Evolutionary conservation across 2,797 vertebrate species (phyloP).

Genomic region (Netta rufina): DNA sequence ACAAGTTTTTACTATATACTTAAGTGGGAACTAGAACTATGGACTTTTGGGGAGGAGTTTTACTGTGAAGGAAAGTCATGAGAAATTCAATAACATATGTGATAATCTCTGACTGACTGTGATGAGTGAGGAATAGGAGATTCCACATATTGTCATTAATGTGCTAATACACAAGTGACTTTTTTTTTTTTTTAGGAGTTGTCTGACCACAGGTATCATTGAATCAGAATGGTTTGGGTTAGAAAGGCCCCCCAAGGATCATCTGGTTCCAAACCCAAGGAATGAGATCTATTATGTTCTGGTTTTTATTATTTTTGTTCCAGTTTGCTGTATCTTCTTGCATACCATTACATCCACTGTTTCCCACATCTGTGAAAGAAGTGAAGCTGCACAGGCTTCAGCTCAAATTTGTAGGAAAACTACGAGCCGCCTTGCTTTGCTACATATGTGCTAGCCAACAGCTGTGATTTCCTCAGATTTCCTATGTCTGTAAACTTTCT

Average conservation of each 20-base stretch:
- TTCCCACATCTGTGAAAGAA: background rate
- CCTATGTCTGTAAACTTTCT: background rate
- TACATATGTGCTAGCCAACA: background rate
- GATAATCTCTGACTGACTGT: background rate
- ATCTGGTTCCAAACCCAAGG: background rate
- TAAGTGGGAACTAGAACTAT: background rate
- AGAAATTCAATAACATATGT: background rate
- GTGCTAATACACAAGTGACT: background rate
- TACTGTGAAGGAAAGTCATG: background rate
- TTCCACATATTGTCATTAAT: background rate
- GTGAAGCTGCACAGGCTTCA: background rate
- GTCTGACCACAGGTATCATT: background rate
- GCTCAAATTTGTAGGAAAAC: background rate
- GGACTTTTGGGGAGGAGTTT: background rate
- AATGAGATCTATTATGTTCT: background rate
- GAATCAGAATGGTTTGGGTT: too few relatives aligned
- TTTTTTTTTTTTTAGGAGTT: background rate
- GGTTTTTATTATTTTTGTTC: background rate
- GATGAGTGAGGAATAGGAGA: background rate
- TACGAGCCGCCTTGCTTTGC: background rate
- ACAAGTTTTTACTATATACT: background rate
- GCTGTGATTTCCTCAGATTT: background rate
- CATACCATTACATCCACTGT: background rate
- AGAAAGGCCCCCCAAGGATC: too few relatives aligned
- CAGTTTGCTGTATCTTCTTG: background rate